phyloP scores from a whole-genome alignment of 2,888 invertebrate species.

The Brachyptera risi region DNA sequence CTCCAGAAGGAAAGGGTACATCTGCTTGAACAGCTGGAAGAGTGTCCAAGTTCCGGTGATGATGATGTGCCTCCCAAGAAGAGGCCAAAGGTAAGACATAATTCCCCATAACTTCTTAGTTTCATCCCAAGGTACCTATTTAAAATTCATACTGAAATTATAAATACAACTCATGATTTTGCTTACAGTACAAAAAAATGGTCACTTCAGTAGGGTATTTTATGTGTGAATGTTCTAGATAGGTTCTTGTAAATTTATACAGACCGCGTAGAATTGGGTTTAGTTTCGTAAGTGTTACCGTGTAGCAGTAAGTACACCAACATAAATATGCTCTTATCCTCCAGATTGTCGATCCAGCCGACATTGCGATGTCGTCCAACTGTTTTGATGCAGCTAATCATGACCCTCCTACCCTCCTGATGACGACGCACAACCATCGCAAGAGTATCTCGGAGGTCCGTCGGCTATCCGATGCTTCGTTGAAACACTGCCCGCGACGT shows the following conservation, averaged over 20 bases:
- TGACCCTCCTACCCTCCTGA: conserved; percentile 18
- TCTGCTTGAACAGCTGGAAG: conserved; percentile 64
- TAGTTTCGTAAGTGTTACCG: too few species aligned
- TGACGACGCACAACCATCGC: conserved; percentile 32
- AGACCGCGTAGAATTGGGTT: too few species aligned
- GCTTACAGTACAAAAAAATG: too few species aligned
- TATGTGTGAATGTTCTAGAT: too few species aligned
- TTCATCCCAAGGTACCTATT: too few species aligned
- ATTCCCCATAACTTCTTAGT: too few species aligned
- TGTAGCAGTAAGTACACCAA: too few species aligned
- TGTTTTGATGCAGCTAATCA: conserved; percentile 6
- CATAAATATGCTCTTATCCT: too few species aligned
- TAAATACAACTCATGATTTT: too few species aligned
- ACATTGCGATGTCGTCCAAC: conserved; percentile 43
- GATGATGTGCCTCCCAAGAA: conserved; percentile 57
- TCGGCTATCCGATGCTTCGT: conserved; percentile 49
- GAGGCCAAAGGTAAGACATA: conserved; percentile 51
- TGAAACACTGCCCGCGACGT: conserved; percentile 45
- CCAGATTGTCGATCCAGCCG: conserved; percentile 36
- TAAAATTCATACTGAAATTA: too few species aligned
- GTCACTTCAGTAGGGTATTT: too few species aligned
- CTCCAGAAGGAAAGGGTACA: conserved; percentile 67
- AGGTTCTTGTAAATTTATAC: too few species aligned
- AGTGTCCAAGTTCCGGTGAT: conserved; percentile 66
- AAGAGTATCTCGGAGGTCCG: conserved; percentile 46